Base-by-base conservation (phyloP, 2,113 vertebrate species). In the Centropus bengalensis region DNA sequence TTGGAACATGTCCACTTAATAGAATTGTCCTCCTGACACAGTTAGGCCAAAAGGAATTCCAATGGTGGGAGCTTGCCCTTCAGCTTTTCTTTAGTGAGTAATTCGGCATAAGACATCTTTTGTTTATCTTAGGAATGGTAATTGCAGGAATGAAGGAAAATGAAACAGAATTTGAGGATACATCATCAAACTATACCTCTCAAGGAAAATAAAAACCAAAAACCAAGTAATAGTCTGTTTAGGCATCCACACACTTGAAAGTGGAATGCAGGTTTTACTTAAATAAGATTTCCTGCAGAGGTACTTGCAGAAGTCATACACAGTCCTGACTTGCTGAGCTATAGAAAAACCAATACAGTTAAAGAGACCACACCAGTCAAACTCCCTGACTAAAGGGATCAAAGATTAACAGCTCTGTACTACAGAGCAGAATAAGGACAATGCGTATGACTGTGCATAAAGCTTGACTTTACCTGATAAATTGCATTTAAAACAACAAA, bases 141-240 rank as follows among this genome's bases (percentile, higher is more conserved):
- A 56, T 8, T 68, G 28, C 17, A 38, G 32, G 28, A 45, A 55
- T 27, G 24, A 62, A 52, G 27, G 26, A 20, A 76, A 42, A 67
- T 11, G 22, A 60, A 88, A 64, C 17, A 58, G 27, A 85, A 66
- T 23, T 27, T 58, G n/a, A 36, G 69, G 5, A 42, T 5, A 42
- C 7, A 9, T 0, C 30, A 9, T 55, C 3, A 2, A 81, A 60
- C 16, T 42, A 0, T 19, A 69, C 52, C 20, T 52, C 18, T 51
- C 30, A 66, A 44, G 45, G 23, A 68, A 36, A 33, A 56, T 51
- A 5, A 56, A 49, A 4, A 0, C 5, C 13, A 22, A 20, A 18
- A 52, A 52, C 12, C 51, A 52, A 52, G 26, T 14, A 21, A 6
- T 26, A 8, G 36, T 18, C 11, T 28, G 21, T 33, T 82, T 58